Evolutionary conservation across 2,888 invertebrate genomes (phyloP).

Genomic region (Rhingia rostrata): DNA sequence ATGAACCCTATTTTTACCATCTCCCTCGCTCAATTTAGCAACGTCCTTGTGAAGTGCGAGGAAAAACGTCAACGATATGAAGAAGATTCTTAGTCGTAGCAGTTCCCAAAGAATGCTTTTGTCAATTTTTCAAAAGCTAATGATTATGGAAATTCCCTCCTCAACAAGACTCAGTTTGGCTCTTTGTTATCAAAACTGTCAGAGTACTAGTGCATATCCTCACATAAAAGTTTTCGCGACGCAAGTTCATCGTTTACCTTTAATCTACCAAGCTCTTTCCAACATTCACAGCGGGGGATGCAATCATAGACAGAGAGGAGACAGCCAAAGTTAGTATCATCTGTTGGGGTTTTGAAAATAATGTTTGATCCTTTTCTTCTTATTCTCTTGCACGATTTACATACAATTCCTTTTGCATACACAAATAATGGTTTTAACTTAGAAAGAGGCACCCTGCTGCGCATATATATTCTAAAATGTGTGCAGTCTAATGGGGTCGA

Average conservation of each 20-base stretch:
- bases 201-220: slow-evolving; percentile 26
- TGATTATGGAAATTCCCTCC: slow-evolving; percentile 44
- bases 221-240: slow-evolving; percentile 31
- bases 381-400: neutral
- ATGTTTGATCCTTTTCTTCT: slow-evolving; percentile 24
- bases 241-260: slow-evolving; percentile 6
- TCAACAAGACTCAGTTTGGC: slow-evolving; percentile 2
- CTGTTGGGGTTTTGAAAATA: slow-evolving; percentile 42
- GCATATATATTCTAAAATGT: neutral
- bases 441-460: neutral
- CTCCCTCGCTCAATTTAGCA: slow-evolving; percentile 1
- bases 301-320: neutral
- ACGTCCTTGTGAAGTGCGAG: slow-evolving; percentile 1
- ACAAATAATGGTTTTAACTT: neutral
- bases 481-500: slow-evolving; percentile 24
- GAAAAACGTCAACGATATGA: neutral
- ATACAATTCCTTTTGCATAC: slow-evolving; percentile 3
- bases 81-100: neutral
- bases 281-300: neutral
- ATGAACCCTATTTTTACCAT: slow-evolving; percentile 6
- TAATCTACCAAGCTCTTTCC: neutral
- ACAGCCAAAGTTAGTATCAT: slow-evolving; percentile 43
- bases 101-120: slow-evolving; percentile 28
- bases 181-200: slow-evolving; percentile 43
- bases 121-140: slow-evolving; percentile 39